phyloP scores from a whole-genome alignment of 2,797 vertebrate genomes.

The Scleropages formosus region DNA sequence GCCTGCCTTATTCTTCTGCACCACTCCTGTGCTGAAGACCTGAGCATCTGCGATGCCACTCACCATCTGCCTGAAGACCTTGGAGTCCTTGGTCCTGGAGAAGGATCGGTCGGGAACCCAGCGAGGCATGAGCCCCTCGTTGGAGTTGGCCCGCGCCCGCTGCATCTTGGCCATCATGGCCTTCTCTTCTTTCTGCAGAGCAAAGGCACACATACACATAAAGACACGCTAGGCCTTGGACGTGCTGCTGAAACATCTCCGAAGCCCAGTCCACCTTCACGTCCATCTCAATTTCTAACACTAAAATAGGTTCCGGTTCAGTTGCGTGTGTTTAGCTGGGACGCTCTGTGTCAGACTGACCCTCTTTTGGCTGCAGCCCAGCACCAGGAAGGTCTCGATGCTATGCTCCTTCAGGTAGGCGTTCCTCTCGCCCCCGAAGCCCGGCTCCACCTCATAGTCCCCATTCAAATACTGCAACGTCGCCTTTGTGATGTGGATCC shows the following conservation, averaged over 20 bases:
- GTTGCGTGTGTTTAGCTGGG: too few relatives aligned
- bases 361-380: slow-evolving; percentile 92
- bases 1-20: background rate
- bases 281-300: background rate
- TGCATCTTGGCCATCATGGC: slow-evolving; percentile 93
- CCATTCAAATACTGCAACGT: slow-evolving; percentile 90
- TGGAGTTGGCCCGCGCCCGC: slow-evolving; percentile 83
- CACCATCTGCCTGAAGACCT: slow-evolving; percentile 96
- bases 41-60: slow-evolving; percentile 56
- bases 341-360: slow-evolving; percentile 59
- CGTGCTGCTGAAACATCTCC: background rate
- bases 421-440: slow-evolving; percentile 86
- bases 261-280: background rate
- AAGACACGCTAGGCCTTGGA: background rate
- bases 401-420: slow-evolving; percentile 91
- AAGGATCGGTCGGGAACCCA: slow-evolving; percentile 92
- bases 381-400: slow-evolving; percentile 92
- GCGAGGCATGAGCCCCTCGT: slow-evolving; percentile 83
- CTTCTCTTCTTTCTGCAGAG: slow-evolving; percentile 89
- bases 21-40: background rate
- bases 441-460: slow-evolving; percentile 92
- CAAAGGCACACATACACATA: background rate
- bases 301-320: background rate
- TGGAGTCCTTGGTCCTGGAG: slow-evolving; percentile 89
- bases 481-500: slow-evolving; percentile 92